Evolutionary conservation across 2,888 invertebrate species (phyloP), one percentile per base, ranked within the genome.

Genomic region (Epiblema foenella): DNA sequence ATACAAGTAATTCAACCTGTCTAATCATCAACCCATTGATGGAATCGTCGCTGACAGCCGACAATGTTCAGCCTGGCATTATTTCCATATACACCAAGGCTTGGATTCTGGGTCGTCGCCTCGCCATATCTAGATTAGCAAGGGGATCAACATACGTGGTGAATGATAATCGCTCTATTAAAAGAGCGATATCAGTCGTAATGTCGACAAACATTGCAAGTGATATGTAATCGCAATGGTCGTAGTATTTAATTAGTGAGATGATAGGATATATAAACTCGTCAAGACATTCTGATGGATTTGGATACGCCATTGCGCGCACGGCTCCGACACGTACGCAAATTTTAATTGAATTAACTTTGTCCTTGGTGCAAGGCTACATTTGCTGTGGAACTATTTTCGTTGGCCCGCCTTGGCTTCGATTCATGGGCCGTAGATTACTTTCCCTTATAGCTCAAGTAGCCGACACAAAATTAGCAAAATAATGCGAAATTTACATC

Each of bases 51-150:
- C 20, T 63, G 69, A 73, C 70, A 72, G 65, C 42, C 65, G 70
- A 70, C 72, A 67, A 67, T 63, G 73, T 71, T 66, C 49, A 66
- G 65, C 59, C 56, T 46, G 20, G 56, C 29, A 57, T 64, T 73
- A 79, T 79, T 77, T 73, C 81, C 81, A 80, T 80, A 79, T 76
- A 75, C 71, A 76, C 72, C 74, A 74, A 75, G 75, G 76, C 75
- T 75, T 72, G 74, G 68, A 76, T 78, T 79, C 78, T 80, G 75
- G 81, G 81, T 81, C 81, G 74, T 58, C 67, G 54, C 81, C 81
- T 58, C 67, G 54, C 81, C 81, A 78, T 82, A 79, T 78, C 73
- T 51, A 75, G 78, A 59, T 57, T 17, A 64, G 74, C 80, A 79
- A 79, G 78, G 77, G 77, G 76, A 75, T 62, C 74, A 63, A 29